Conservation (phyloP, 2,797 vertebrate genomes). For the Lycodopsis pacificus region DNA sequence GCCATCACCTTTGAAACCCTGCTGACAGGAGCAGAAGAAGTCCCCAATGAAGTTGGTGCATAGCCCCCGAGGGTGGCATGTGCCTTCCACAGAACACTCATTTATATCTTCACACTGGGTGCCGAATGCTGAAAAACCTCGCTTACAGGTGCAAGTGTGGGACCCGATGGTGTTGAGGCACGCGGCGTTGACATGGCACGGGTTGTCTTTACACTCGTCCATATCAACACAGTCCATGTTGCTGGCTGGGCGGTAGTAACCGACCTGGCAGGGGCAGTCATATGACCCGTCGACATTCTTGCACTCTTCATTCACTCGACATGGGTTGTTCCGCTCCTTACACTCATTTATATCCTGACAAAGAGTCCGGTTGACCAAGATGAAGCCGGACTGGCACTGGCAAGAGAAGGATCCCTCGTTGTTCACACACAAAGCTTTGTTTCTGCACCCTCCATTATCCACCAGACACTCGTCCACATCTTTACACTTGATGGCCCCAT, state of each 20-base stretch:
- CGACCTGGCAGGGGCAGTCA: constrained; percentile 79
- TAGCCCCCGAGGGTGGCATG: constrained; percentile 77
- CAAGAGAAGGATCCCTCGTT: constrained; percentile 84
- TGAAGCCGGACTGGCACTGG: constrained; percentile 78
- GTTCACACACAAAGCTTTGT: constrained; percentile 83
- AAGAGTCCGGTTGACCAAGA: constrained; percentile 79
- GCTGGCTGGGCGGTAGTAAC: constrained; percentile 77
- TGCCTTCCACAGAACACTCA: constrained; percentile 73
- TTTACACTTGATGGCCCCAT: constrained; percentile 78
- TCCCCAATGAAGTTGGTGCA: constrained; percentile 82
- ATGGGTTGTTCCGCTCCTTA: constrained; percentile 58
- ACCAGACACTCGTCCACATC: constrained; percentile 86
- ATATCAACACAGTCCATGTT: constrained; percentile 80
- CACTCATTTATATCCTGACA: constrained; percentile 88
- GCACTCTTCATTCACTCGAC: constrained; percentile 82
- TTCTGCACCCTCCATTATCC: constrained; percentile 84
- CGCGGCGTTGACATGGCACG: constrained; percentile 83
- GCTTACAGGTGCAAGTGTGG: constrained; percentile 82
- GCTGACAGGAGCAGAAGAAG: constrained; percentile 81
- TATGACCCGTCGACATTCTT: constrained; percentile 83
- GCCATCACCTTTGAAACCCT: constrained; percentile 85
- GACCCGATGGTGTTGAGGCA: constrained; percentile 85
- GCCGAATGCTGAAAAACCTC: constrained; percentile 84
- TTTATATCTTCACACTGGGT: constrained; percentile 82
- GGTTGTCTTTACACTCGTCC: constrained; percentile 82